Percentiles rank a stretch among this genome's conserved stretches.
These are phyloP conservation scores for Lobophora halterata DNA, from an alignment of 2,888 invertebrate species.

Conservation along the genomic window DNA sequence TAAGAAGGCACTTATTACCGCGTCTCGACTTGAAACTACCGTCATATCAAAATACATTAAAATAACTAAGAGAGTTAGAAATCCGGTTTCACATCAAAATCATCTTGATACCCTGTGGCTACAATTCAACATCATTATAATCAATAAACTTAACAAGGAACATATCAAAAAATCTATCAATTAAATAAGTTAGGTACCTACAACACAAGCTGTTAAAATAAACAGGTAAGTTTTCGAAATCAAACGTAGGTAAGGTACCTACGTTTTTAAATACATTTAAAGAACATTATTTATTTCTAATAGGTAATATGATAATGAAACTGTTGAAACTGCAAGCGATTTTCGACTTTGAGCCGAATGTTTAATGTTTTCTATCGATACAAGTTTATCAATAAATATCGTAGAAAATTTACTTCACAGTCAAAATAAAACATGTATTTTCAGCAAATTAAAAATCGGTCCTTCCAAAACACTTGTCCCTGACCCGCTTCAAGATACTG, in stretches of 20 bases:
- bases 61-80: conserved; percentile 19
- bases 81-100: conserved; percentile 30
- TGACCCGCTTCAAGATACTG: conserved; percentile 57
- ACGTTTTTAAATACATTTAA: too few relatives aligned
- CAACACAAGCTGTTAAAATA: too few relatives aligned
- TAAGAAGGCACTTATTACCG: conserved; percentile 30
- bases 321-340: too few relatives aligned
- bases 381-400: too few relatives aligned
- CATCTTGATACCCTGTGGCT: conserved; percentile 63
- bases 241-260: too few relatives aligned
- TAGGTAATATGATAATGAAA: too few relatives aligned
- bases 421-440: conserved; percentile 2
- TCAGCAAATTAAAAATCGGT: conserved; percentile 49
- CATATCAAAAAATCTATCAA: conserved; percentile 38
- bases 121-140: conserved; percentile 42
- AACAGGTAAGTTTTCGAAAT: too few relatives aligned
- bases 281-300: too few relatives aligned
- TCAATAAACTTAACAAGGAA: conserved; percentile 42
- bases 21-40: conserved; percentile 21
- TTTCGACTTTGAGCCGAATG: too few relatives aligned
- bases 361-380: too few relatives aligned
- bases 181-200: too few relatives aligned
- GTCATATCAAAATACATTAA: conserved; percentile 11
- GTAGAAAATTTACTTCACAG: too few relatives aligned
- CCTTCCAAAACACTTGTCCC: conserved; percentile 62